Base-by-base conservation (phyloP, 2,113 vertebrate genomes). In the Motacilla alba region DNA sequence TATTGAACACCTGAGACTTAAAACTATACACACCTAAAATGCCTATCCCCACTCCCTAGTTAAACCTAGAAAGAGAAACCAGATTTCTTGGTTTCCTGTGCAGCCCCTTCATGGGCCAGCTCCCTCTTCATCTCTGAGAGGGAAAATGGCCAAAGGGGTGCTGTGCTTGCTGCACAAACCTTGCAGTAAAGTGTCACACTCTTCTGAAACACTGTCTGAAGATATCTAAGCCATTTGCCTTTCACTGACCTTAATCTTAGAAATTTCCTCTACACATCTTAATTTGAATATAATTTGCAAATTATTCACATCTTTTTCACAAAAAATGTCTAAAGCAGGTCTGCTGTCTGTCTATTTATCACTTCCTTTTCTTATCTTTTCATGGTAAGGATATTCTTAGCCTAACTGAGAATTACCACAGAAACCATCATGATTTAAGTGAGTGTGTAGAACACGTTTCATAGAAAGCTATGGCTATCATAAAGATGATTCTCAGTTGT, bases 401-500 rank as follows among this genome's bases (percentile, higher is more conserved):
- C 62, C 46, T 41, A 67, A 59, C 35, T 73, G 78, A 93, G 83
- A 90, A 90, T 83, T 86, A 67, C 56, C 60, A 81, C 91, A 68
- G 94, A 94, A 87, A 4, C 4, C 41, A 64, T 75, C 6, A 49
- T 64, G 79, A 90, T 94, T 86, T 86, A 91, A 91, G 78, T 82
- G 35, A 86, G 44, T n/a, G 24, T 64, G 56, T 64, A 83, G 72
- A 92, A 68, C 15, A 70, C 0, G 8, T 67, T 90, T 95, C 64
- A 59, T n/a, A 78, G 93, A 13, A 0, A 93, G 37, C 84, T 93
- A 87, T 63, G 55, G 33, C 80, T 76, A 80, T 63, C 37, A n/a
- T 91, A 89, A 95, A 96, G 95, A 77, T 46, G 46, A 85, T 95
- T 94, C 83, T 79, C 59, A 50, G 72, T 95, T 91, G 79, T 95